Evolutionary conservation across 2,797 vertebrate species (phyloP), one percentile per base, ranked within the genome.

Genomic region (Falco cherrug): DNA sequence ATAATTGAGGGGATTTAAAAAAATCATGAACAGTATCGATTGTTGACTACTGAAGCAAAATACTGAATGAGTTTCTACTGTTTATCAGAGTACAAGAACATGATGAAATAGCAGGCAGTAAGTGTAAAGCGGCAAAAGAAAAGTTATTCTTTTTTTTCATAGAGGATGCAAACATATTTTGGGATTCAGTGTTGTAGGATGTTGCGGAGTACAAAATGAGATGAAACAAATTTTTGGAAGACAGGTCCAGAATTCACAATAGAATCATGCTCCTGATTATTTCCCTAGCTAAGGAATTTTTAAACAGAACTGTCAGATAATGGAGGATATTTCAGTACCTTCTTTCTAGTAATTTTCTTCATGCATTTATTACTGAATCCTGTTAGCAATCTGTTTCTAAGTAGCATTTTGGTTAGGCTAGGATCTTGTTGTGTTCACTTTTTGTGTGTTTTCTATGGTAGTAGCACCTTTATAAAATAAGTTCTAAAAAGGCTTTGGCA

Each of bases 141-240:
- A 31, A 39, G 1, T 54, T 45, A 4, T 48, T 37, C 29, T 73
- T 31, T 53, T 50, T 71, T n/a, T 43, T 37, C 4, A 4, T 37
- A 31, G 2, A 51, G 6, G 10, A 11, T 47, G 9, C 1, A 83
- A 85, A 6, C 0, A 0, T 29, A 18, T 35, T 64, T 56, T 48
- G 31, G 10, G 73, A 39, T 16, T 56, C 1, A 3, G 5, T 79
- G 1, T 26, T 64, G 29, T 21, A 59, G 12, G 26, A 11, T 29
- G 8, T 6, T 59, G 11, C 24, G 1, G 3, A 47, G 5, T 11
- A 45, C 1, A 59, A 69, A 63, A 63, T 11, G 25, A 63, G 6
- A 51, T 39, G 10, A 67, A 12, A 41, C 0, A 60, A 14, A 3
- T 18, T 56, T 69, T 61, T 65, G 4, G 31, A 53, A 51, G 16